Base-by-base conservation (phyloP, 2,113 vertebrate genomes). In the Tachycineta bicolor region DNA sequence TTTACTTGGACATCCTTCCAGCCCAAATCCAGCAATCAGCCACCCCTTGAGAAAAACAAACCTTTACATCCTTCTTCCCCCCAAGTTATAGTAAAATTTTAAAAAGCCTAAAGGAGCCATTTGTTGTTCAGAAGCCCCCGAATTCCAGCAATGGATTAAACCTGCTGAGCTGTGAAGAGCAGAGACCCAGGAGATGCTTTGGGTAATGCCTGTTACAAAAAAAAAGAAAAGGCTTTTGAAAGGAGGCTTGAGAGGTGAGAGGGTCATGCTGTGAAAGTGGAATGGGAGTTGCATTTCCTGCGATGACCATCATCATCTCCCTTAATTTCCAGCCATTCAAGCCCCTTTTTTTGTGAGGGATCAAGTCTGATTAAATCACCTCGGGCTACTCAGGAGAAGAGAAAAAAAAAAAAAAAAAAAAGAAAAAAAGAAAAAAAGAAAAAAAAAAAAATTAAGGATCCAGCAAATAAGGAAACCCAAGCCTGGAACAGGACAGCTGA, bases 31-130 rank as follows among this genome's bases (percentile, higher is more conserved):
- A 56, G 24, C 64, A 1, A 21, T 24, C 22, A 12, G 39, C n/a
- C 63, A 34, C 31, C 12, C 11, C 23, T 31, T 11, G n/a, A 41
- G 55, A 56, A 76, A 87, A 87, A 33, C 41, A 5, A 0, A 3
- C n/a, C 14, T n/a, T 64, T 20, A 28, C 11, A 53, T 9, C 53
- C 39, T 43, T 25, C 33, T 52, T 12, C 2, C 0, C 0, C 5
- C 1, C 15, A 2, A 15, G 9, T 24, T 33, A 5, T 10, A 58
- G 34, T 20, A 33, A 21, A 50, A 49, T 24, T 17, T 52, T 9
- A 21, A 9, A 39, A 59, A 39, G 6, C 8, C 47, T 24, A 7
- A 41, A 33, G 2, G 8, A 37, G 33, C 9, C 17, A 34, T 64
- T 73, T 47, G 22, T 29, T 83, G 46, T 37, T 87, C 43, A 29